These are phyloP conservation scores for Monodelphis domestica DNA, from an alignment of 2,797 vertebrate genomes.

Conservation along the genomic window DNA sequence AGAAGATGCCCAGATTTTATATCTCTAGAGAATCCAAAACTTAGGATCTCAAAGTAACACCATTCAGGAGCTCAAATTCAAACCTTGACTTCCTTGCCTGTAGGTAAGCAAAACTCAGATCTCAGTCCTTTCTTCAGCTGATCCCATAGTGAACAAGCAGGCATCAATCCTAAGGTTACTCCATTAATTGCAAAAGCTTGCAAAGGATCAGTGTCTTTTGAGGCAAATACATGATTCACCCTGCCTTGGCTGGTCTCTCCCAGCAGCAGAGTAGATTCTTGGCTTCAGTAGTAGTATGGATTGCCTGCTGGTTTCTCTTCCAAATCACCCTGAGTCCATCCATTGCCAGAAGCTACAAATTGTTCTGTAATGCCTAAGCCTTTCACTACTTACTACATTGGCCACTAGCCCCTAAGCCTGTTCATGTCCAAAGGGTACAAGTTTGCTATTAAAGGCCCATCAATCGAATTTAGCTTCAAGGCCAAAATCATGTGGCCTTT, in stretches of 20 bases:
- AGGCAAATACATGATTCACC: neutral
- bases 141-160: neutral
- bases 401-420: neutral
- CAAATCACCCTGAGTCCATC: neutral
- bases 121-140: neutral
- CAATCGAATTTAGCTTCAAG: neutral
- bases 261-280: neutral
- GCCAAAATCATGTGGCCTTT: too few relatives aligned
- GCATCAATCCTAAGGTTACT: neutral
- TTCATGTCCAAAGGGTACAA: neutral
- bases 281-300: neutral
- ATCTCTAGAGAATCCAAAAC: neutral
- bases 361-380: neutral
- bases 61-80: neutral
- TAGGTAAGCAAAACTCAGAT: neutral
- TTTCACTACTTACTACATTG: neutral
- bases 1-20: neutral
- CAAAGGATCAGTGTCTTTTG: neutral
- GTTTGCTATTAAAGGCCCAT: neutral
- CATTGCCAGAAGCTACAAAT: neutral
- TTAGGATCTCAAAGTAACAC: neutral
- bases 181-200: neutral
- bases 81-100: neutral
- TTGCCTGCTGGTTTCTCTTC: neutral
- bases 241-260: neutral